Evolutionary conservation across 2,888 invertebrate species (phyloP).

Genomic region (Euplexia lucipara): DNA sequence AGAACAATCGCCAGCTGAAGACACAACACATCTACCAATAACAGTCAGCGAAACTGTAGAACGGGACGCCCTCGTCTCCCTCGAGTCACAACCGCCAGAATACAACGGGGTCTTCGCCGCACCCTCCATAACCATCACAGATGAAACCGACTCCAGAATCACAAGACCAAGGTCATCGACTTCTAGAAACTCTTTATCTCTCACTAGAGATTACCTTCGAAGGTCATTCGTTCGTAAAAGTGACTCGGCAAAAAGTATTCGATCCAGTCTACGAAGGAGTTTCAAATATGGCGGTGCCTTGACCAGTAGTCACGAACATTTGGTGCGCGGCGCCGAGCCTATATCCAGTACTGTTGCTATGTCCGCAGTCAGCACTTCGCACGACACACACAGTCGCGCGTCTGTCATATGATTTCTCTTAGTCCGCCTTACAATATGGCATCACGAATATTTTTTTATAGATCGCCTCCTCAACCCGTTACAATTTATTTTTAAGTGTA

Average conservation of each 20-base stretch:
- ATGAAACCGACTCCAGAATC: constrained; percentile 76
- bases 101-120: constrained; percentile 74
- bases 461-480: constrained; percentile 51
- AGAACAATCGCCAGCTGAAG: constrained; percentile 72
- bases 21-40: constrained; percentile 82
- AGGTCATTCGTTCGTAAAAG: constrained; percentile 85
- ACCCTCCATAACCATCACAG: constrained; percentile 78
- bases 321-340: constrained; percentile 92
- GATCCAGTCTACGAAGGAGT: constrained; percentile 84
- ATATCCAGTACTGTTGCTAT: constrained; percentile 89
- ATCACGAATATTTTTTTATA: constrained; percentile 43
- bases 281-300: constrained; percentile 84
- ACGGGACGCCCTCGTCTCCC: constrained; percentile 65
- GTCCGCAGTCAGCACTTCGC: constrained; percentile 82
- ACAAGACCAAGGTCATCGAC: constrained; percentile 72
- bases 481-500: constrained; percentile 56
- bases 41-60: constrained; percentile 86
- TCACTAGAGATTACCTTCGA: constrained; percentile 82
- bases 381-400: constrained; percentile 77
- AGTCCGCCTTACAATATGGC: constrained; percentile 40
- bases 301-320: constrained; percentile 90
- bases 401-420: constrained; percentile 80
- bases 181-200: constrained; percentile 78
- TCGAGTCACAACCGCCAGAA: constrained; percentile 72
- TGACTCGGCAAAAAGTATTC: constrained; percentile 84